Evolutionary conservation across 2,888 invertebrate genomes (phyloP).

Genomic region (Stegophylla sp.): DNA sequence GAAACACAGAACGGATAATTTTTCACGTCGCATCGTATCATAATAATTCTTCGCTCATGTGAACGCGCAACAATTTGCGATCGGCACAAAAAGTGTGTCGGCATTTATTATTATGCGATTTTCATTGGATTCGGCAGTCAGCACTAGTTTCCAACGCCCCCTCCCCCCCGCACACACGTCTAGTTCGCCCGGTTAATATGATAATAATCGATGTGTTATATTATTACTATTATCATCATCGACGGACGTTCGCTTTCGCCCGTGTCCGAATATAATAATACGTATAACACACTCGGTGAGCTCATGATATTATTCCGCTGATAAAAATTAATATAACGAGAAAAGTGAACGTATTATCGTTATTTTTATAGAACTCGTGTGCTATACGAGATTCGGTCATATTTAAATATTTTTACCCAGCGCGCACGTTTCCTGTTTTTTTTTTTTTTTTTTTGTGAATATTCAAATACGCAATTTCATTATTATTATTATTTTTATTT

Average conservation of each 20-base stretch:
- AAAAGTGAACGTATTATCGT: slow-evolving; percentile 24
- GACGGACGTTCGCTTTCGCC: slow-evolving; percentile 33
- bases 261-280: not conserved
- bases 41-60: not conserved
- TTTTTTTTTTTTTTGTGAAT: too few relatives aligned
- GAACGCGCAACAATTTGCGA: slow-evolving; percentile 1
- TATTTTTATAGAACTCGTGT: too few relatives aligned
- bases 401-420: too few relatives aligned
- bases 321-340: not conserved
- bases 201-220: not conserved
- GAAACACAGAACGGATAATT: slow-evolving; percentile 17
- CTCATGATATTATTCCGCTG: not conserved
- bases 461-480: too few relatives aligned
- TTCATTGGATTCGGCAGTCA: not conserved
- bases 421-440: too few relatives aligned
- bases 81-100: slow-evolving; percentile 1
- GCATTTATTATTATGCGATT: not conserved
- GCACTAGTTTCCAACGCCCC: not conserved
- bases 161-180: not conserved
- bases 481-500: too few relatives aligned
- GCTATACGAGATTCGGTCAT: too few relatives aligned
- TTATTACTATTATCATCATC: slow-evolving; percentile 20
- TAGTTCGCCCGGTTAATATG: not conserved
- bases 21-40: slow-evolving; percentile 4
- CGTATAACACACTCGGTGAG: not conserved